Evolutionary conservation across 2,888 invertebrate species (phyloP), one percentile per base, ranked within the genome.

Genomic region (Philaethria dido): DNA sequence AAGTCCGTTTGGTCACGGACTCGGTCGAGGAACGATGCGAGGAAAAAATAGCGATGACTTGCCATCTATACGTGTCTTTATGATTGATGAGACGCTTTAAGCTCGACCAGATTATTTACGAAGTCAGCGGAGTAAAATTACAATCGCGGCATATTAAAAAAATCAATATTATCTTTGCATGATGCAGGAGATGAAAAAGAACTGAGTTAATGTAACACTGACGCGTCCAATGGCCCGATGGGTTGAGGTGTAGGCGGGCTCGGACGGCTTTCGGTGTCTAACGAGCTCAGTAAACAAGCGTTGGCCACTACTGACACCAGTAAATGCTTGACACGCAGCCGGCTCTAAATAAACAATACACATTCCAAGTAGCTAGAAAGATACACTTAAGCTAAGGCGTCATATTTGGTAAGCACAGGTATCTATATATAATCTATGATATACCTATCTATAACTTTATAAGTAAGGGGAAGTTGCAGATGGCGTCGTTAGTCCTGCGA

Each of bases 231-330:
- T 81, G 78, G 76, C 71, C 54, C 14, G 62, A 16, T 69, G 64
- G 73, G 72, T 64, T 67, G 66, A 73, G 70, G 74, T 72, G 89
- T 88, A 82, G 89, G 89, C 87, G 80, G 77, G 74, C 70, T 75
- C 77, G 81, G 78, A 78, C 76, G 77, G 76, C 78, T 78, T 78
- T 77, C 76, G 78, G 79, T 80, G 78, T 81, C 87, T 91, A 90
- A 91, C 90, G 80, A 88, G 88, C 86, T 89, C 85, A 86, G 88
- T 88, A 88, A 90, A 90, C 90, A 89, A 69, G 74, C 71, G 64
- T 69, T 74, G 78, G 78, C 87, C 85, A 86, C 85, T 83, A 80
- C 81, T 77, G 80, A 78, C 78, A 76, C 74, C 74, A 76, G 77
- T 79, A 78, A 80, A 75, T 79, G 76, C 76, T 73, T 76, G 79